These are phyloP conservation scores for Pangasius djambal DNA, from an alignment of 2,797 vertebrate species.

Conservation along the genomic window DNA sequence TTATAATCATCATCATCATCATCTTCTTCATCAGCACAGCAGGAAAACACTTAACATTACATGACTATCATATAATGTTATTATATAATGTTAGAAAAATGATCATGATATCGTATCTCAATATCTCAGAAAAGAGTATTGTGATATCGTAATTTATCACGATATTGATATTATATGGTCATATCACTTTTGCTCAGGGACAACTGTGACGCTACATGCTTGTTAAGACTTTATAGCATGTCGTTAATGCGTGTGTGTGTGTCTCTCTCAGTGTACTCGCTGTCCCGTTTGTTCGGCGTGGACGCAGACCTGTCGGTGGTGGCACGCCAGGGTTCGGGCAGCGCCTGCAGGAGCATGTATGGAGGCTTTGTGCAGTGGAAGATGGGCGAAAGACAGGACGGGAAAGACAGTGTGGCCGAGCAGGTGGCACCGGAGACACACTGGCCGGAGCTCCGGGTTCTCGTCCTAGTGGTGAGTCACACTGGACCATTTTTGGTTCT, in stretches of 20 bases:
- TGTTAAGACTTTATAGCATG: no score
- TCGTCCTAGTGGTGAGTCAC: slow-evolving; percentile 90
- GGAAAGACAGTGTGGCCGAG: slow-evolving; percentile 89
- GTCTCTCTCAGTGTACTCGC: slow-evolving; percentile 76
- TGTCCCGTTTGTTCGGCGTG: slow-evolving; percentile 83
- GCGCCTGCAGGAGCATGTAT: slow-evolving; percentile 91
- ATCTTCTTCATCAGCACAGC: not conserved
- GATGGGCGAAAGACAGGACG: slow-evolving; percentile 81
- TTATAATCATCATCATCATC: not conserved
- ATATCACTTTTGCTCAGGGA: not conserved
- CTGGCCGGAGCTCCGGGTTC: slow-evolving; percentile 89
- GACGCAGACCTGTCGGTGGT: slow-evolving; percentile 88
- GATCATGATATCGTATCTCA: not conserved
- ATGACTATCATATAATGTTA: no score
- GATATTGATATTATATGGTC: not conserved
- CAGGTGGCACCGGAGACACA: slow-evolving; percentile 88
- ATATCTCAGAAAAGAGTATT: not conserved
- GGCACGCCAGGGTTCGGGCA: slow-evolving; percentile 91
- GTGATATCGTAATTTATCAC: not conserved
- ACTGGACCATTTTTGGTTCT: not conserved
- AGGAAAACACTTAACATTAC: no score
- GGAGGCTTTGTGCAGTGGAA: slow-evolving; percentile 95
- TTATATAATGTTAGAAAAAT: not conserved
- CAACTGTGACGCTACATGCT: no score
- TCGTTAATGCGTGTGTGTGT: no score